phyloP scores from a whole-genome alignment of 1,140 invertebrate genomes.

The Leptinotarsa lineolata region DNA sequence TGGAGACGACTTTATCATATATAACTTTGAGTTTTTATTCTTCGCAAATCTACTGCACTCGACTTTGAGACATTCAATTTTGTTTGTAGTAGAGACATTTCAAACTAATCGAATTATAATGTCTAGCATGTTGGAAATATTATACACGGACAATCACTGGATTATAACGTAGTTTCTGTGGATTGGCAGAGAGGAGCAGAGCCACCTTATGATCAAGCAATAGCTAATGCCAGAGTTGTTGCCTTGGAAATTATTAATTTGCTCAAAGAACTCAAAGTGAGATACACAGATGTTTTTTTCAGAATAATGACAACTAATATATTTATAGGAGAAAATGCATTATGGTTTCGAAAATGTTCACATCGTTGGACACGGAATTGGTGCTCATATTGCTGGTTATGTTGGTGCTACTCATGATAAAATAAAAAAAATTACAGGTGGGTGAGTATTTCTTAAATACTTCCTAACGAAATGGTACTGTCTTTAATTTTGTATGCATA shows the following conservation, averaged over 20 bases:
- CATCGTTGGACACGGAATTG: conserved; percentile 51
- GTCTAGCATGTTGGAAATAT: conserved; percentile 45
- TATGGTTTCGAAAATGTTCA: conserved; percentile 39
- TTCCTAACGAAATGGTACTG: too few species aligned
- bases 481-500: too few species aligned
- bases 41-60: too few species aligned
- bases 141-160: conserved; percentile 35
- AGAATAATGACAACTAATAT: not conserved
- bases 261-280: conserved; percentile 47
- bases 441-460: not conserved
- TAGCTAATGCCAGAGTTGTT: conserved; percentile 63
- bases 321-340: conserved; percentile 30
- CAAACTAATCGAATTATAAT: not conserved
- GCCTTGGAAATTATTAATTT: conserved; percentile 59
- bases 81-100: too few species aligned
- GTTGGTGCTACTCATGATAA: conserved; percentile 40
- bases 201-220: conserved; percentile 61
- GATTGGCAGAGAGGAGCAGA: conserved; percentile 56
- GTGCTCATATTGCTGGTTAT: conserved; percentile 52
- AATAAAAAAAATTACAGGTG: conserved; percentile 48
- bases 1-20: too few species aligned
- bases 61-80: too few species aligned
- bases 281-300: not conserved
- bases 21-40: too few species aligned
- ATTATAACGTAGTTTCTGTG: conserved; percentile 50